phyloP scores from a whole-genome alignment of 2,888 invertebrate genomes.

The Saturnia japonica region DNA sequence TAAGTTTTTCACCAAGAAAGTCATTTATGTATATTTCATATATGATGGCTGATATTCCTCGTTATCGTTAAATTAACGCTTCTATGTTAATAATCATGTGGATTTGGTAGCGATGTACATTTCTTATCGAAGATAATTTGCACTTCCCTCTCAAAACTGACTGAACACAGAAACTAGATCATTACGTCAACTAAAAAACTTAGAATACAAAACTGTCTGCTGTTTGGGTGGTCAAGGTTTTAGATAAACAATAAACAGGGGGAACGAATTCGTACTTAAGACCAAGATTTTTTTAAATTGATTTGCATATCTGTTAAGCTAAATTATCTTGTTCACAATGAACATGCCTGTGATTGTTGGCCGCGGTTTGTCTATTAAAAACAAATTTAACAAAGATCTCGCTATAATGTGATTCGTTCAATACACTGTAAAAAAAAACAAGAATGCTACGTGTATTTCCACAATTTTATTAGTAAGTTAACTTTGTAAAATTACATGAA shows the following conservation, averaged over 20 bases:
- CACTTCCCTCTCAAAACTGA: background rate
- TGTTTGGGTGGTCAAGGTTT: background rate
- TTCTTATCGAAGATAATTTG: conserved; percentile 9
- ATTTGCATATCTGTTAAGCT: background rate
- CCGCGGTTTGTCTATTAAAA: background rate
- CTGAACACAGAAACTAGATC: background rate
- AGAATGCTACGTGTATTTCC: background rate
- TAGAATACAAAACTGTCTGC: background rate
- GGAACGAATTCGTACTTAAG: background rate
- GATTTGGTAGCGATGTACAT: background rate
- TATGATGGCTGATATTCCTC: background rate
- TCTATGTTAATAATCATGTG: background rate
- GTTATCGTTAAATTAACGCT: background rate
- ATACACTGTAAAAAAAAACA: background rate
- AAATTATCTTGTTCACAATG: background rate
- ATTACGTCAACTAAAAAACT: background rate
- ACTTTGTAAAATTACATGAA: background rate
- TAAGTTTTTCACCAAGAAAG: background rate
- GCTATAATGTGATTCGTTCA: background rate
- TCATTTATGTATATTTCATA: background rate
- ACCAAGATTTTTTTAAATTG: background rate
- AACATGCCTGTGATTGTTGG: background rate
- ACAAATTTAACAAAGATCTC: background rate
- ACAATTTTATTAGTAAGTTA: too few species aligned
- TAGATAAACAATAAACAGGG: background rate